Percentiles rank a stretch among this genome's conserved stretches.
phyloP scores from a whole-genome alignment of 2,888 invertebrate species.

The Taenaris catops region DNA sequence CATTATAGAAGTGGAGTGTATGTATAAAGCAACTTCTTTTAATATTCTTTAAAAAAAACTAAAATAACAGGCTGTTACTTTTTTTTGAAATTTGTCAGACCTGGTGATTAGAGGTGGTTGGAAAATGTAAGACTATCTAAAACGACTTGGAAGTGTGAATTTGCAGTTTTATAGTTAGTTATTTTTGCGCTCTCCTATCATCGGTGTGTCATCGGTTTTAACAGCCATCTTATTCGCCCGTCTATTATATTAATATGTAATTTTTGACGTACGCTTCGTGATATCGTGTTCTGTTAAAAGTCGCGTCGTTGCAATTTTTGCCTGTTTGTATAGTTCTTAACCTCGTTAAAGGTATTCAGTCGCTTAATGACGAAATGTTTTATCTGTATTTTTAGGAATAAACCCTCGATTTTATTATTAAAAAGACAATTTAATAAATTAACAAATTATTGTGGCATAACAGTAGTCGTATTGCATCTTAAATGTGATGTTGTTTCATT shows the following conservation, averaged over 20 bases:
- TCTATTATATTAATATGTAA: neutral
- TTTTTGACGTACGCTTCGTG: constrained; percentile 7
- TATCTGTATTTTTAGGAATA: constrained; percentile 33
- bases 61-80: too few species aligned
- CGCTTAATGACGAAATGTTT: constrained; percentile 30
- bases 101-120: too few species aligned
- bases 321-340: constrained; percentile 25
- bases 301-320: constrained; percentile 23
- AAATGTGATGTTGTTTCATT: constrained; percentile 30
- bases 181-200: neutral
- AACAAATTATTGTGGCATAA: constrained; percentile 39
- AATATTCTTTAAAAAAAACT: too few species aligned
- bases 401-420: constrained; percentile 38
- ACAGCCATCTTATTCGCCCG: neutral
- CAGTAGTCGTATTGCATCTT: constrained; percentile 31
- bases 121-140: too few species aligned
- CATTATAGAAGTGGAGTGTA: too few species aligned
- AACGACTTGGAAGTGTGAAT: too few species aligned
- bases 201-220: neutral
- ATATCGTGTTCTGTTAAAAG: constrained; percentile 4
- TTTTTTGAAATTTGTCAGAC: too few species aligned
- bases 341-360: constrained; percentile 34
- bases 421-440: constrained; percentile 42
- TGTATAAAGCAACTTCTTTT: too few species aligned
- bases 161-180: neutral